phyloP scores from a whole-genome alignment of 2,888 invertebrate genomes.

The Cosmia trapezina region DNA sequence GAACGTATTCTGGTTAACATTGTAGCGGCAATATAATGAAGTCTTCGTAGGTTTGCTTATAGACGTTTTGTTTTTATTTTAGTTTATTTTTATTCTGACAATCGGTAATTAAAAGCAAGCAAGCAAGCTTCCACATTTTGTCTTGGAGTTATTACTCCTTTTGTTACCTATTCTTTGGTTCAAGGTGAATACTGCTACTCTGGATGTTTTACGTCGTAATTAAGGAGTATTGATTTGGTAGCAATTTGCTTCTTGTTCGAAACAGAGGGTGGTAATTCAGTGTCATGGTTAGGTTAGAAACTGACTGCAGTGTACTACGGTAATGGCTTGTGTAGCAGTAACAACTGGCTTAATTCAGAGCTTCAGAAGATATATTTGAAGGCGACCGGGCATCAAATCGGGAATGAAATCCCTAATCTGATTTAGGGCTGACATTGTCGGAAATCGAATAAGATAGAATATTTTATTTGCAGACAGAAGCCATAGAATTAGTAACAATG shows the following conservation, averaged over 20 bases:
- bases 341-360: not conserved
- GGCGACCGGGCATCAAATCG: not conserved
- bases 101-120: too few relatives aligned
- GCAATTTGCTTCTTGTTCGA: constrained; percentile 21
- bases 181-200: constrained; percentile 20
- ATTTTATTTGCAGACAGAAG: too few relatives aligned
- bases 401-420: not conserved
- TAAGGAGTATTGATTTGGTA: constrained; percentile 46
- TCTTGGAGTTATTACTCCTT: constrained; percentile 9
- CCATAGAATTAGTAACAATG: too few relatives aligned
- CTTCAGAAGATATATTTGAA: not conserved
- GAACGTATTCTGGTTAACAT: not conserved
- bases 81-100: too few relatives aligned
- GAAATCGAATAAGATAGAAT: not conserved
- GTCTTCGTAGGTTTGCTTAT: not conserved
- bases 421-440: not conserved
- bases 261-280: not conserved
- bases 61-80: too few relatives aligned
- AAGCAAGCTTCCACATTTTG: not conserved
- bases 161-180: constrained; percentile 19
- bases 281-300: not conserved
- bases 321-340: not conserved
- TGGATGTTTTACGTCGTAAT: constrained; percentile 44
- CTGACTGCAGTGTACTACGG: not conserved
- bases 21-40: not conserved